Conservation (phyloP, 2,797 vertebrate genomes). For the Chromis chromis region DNA sequence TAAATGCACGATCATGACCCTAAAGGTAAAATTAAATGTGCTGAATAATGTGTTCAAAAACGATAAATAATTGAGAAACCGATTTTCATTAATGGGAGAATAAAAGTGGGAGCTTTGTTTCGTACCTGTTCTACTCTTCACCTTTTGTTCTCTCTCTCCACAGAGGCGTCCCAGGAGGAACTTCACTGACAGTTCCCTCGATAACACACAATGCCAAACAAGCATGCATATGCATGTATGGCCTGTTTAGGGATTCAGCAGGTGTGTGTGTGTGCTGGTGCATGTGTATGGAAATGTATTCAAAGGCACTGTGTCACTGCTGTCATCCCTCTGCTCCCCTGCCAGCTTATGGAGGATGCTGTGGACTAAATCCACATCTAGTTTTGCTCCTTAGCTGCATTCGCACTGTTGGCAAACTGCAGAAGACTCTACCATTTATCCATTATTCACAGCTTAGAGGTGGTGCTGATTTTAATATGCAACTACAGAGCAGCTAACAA, state of each 20-base stretch:
- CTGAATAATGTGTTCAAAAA: background rate
- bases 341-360: constrained; percentile 35
- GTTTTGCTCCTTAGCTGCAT: background rate
- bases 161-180: constrained; percentile 28
- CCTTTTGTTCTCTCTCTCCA: constrained; percentile 38
- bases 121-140: constrained; percentile 20
- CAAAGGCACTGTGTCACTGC: constrained; percentile 44
- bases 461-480: too few relatives aligned
- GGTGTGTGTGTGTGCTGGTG: constrained; percentile 20
- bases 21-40: background rate
- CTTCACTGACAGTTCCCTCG: constrained; percentile 32
- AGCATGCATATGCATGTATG: constrained; percentile 62
- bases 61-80: background rate
- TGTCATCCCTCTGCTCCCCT: constrained; percentile 42
- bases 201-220: constrained; percentile 38
- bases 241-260: constrained; percentile 39
- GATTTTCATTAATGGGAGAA: background rate
- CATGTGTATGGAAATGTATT: constrained; percentile 38
- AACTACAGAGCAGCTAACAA: too few relatives aligned
- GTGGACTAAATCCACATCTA: constrained; percentile 19
- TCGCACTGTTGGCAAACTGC: constrained; percentile 16
- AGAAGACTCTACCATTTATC: constrained; percentile 25
- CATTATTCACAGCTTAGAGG: constrained; percentile 46
- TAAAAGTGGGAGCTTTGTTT: constrained; percentile 3
- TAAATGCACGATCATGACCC: too few relatives aligned